Percentiles rank a stretch among this genome's conserved stretches.
phyloP scores from a whole-genome alignment of 2,797 vertebrate genomes.

The Falco berigora region DNA sequence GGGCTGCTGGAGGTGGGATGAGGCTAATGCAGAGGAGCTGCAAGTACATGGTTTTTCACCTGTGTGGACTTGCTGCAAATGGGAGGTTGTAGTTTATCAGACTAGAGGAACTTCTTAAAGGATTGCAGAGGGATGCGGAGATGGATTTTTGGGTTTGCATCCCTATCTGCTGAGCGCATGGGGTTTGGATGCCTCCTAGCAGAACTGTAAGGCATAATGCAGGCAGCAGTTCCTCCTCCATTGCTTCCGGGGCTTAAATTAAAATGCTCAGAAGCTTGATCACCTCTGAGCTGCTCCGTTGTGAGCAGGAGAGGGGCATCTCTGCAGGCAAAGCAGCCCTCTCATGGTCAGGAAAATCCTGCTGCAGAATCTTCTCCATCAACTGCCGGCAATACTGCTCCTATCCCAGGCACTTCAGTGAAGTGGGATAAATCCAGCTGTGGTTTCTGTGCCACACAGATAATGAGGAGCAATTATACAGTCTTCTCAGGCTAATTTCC shows the following conservation, averaged over 20 bases:
- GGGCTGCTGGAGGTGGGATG: neutral
- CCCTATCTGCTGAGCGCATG: rapidly evolving
- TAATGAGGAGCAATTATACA: neutral
- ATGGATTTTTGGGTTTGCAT: neutral
- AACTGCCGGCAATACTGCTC: neutral
- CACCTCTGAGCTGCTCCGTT: neutral
- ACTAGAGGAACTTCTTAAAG: neutral
- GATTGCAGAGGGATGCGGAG: neutral
- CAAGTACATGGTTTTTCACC: rapidly evolving
- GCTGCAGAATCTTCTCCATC: neutral
- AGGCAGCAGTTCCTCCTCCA: neutral
- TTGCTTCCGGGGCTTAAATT: neutral
- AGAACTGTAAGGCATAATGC: neutral
- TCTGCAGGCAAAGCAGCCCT: neutral
- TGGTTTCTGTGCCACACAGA: neutral
- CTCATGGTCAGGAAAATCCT: neutral
- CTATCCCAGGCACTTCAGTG: too few relatives aligned
- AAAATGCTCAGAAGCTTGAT: neutral
- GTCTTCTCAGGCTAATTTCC: neutral
- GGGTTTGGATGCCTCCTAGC: neutral
- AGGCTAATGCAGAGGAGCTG: neutral
- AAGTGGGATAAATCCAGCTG: neutral
- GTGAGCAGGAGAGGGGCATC: neutral
- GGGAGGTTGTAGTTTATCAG: neutral
- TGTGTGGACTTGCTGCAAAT: neutral